Conservation (phyloP, 2,113 vertebrate genomes). For the Theristicus caerulescens region DNA sequence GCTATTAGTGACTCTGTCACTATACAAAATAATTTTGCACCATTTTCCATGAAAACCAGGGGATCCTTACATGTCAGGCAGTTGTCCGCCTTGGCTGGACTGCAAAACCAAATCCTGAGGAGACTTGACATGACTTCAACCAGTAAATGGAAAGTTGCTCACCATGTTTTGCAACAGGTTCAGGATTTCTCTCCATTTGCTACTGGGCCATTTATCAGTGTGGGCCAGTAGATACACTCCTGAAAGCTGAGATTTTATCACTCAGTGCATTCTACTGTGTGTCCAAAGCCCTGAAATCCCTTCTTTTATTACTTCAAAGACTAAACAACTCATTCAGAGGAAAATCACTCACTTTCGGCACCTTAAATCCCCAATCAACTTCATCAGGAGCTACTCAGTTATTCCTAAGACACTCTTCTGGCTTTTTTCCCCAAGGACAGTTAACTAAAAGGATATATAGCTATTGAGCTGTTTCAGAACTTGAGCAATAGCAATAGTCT, state of each 20-base stretch:
- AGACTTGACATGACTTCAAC: background rate
- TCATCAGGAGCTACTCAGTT: background rate
- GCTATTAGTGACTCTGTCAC: background rate
- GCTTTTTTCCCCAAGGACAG: background rate
- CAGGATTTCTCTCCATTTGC: background rate
- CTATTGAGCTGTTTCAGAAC: background rate
- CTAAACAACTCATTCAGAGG: background rate
- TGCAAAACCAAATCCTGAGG: background rate
- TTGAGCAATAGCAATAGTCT: background rate
- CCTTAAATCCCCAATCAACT: background rate
- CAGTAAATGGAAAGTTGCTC: background rate
- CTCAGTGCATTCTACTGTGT: background rate
- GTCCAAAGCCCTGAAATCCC: background rate
- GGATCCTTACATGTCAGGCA: background rate
- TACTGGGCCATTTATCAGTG: background rate
- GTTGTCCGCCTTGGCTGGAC: background rate
- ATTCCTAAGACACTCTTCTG: background rate
- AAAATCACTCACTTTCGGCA: background rate
- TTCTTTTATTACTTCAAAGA: background rate
- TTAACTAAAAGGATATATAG: background rate
- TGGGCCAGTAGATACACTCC: background rate
- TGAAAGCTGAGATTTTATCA: background rate
- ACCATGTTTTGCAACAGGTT: accelerated
- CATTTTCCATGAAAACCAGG: background rate
- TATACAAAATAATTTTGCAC: background rate